Evolutionary conservation across 1,140 invertebrate species (phyloP).

Genomic region (Brachionus plicatilis): DNA sequence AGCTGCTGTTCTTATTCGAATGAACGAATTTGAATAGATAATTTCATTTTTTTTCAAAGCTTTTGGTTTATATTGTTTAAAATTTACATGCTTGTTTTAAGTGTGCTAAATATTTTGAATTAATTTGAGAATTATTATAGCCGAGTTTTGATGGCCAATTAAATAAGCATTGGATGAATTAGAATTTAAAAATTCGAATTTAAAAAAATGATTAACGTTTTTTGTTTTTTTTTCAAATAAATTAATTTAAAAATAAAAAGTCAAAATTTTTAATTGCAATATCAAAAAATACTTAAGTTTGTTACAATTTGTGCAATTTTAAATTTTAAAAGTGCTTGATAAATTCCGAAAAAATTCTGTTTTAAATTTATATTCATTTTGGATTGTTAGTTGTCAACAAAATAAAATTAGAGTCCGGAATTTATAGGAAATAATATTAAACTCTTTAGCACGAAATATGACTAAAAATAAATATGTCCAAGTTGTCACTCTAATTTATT

Average conservation of each 20-base stretch:
- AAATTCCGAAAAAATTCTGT: neutral
- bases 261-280: neutral
- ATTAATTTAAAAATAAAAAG: conserved; percentile 5
- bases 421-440: neutral
- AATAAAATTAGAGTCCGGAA: neutral
- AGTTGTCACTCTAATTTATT: neutral
- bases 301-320: neutral
- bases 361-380: neutral
- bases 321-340: neutral
- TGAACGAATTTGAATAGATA: neutral
- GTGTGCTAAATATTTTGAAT: neutral
- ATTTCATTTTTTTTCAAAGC: neutral
- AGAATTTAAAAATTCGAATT: neutral
- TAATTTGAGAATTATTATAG: neutral
- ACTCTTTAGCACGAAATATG: neutral
- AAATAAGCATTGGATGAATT: neutral
- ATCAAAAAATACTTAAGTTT: neutral
- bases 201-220: neutral
- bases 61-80: neutral
- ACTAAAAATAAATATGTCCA: neutral
- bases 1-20: neutral
- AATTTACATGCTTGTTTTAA: neutral
- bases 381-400: neutral
- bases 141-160: neutral
- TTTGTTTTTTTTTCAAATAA: neutral